Base-by-base conservation (phyloP, 2,888 invertebrate genomes). In the Torymus texanus region DNA sequence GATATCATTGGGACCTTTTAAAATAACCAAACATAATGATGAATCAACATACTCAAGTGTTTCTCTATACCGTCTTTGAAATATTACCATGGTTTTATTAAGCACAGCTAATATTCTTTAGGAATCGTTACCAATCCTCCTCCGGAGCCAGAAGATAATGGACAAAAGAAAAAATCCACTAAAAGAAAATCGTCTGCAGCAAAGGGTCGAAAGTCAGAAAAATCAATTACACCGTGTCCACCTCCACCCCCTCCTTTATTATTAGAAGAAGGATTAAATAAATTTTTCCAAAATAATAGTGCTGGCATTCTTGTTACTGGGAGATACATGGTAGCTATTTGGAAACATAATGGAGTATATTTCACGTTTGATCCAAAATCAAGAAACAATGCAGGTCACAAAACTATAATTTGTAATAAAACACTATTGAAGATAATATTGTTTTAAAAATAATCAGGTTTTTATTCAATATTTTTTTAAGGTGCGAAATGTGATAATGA, bases 301-400 rank as follows among this genome's bases (percentile, higher is more conserved):
- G 88, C 89, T 0, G 89, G 89, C 0, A 81, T 90, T 65, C 58
- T 89, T 10, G 82, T 84, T 0, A 85, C 84, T 4, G 87, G 86
- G 55, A 83, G 85, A 14, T 85, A 29, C 10, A 86, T 86, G 84
- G 78, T 84, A 0, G 85, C 89, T 2, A 84, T 90, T 21, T 90
- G 89, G 89, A 86, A 83, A 58, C 87, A 89, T 51, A 84, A 84
- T 14, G 88, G 89, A 0, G 84, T 89, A 0, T 89, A 86, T 67
- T 89, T 89, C 73, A 84, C 87, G 83, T 89, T 86, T 81, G 88
- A 88, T 78, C 86, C 89, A 2, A 84, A 85, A 21, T 81, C 85
- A 0, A 79, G 84, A 2, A 86, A 82, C 24, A 81, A 85, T 4
- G 81, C 85, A 21, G 88, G 88, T 29, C 5, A 5, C 3, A 29